Conservation (phyloP, 2,888 invertebrate species). For the Pyrrhosoma nymphula region DNA sequence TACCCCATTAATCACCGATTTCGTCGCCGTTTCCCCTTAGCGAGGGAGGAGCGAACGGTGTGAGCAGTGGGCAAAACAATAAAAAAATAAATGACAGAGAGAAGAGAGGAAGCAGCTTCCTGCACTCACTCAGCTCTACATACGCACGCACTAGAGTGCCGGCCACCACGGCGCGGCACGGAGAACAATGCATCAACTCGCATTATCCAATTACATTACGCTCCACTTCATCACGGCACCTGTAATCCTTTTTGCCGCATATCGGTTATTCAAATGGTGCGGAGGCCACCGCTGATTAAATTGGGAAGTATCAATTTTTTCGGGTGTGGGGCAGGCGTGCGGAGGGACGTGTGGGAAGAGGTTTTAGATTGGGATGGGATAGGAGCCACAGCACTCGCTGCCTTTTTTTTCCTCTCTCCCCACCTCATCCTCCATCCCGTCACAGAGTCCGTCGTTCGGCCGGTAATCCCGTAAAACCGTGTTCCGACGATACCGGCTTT, state of each 20-base stretch:
- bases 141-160: not conserved
- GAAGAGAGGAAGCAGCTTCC: not conserved
- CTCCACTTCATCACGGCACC: conserved; percentile 62
- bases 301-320: conserved; percentile 66
- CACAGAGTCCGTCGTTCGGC: conserved; percentile 39
- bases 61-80: too few relatives aligned
- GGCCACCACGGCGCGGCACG: not conserved
- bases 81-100: not conserved
- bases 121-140: not conserved
- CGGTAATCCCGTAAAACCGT: conserved; percentile 63
- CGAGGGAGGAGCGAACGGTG: not conserved
- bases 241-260: conserved; percentile 58
- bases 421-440: not conserved
- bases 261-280: conserved; percentile 65
- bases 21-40: conserved; percentile 18
- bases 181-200: conserved; percentile 58
- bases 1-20: conserved; percentile 62
- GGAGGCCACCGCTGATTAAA: conserved; percentile 58
- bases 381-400: not conserved
- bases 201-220: conserved; percentile 61
- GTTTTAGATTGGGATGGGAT: not conserved
- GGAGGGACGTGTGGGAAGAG: not conserved
- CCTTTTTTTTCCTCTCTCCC: not conserved
- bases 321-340: not conserved
- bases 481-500: conserved; percentile 56